Base-by-base conservation (phyloP, 2,888 invertebrate species). In the Diarsia brunnea region DNA sequence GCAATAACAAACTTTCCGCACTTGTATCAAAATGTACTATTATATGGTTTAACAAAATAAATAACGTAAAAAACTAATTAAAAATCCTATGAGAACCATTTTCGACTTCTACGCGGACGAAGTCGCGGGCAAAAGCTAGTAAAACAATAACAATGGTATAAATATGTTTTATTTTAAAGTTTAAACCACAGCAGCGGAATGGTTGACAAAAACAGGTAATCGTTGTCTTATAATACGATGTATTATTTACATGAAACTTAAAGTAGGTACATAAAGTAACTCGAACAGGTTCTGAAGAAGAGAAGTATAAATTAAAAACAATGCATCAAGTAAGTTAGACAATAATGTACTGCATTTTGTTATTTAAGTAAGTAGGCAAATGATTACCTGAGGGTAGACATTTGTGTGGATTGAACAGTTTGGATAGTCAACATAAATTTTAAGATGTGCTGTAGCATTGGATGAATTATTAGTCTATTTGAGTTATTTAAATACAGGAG, bases 131-230 rank as follows among this genome's bases (percentile, higher is more conserved):
- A n/a, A n/a, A n/a, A n/a, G n/a, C n/a, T n/a, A n/a, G n/a, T n/a
- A n/a, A 87, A 81, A 84, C 71, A 61, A 69, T n/a, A 27, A 11
- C 60, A 64, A 73, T 84, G 84, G 85, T 91, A 90, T 91, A 90
- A 90, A 90, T 90, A 91, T 79, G 77, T 88, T 91, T 89, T 91
- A 81, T 90, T 55, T 77, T 87, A 89, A 51, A 24, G 70, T 88
- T 61, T 89, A 84, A 79, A 88, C 87, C 84, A 78, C 87, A 89
- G 77, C 84, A 87, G 85, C 85, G 87, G 86, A 90, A 90, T 90
- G 87, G 85, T 89, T 84, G 78, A 85, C 73, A 74, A 81, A 80
- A 72, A 87, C 49, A 79, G 69, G 73, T 84, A 84, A 79, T 76
- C 64, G 66, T 79, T 78, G 82, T 81, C 71, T 74, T 82, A 70